phyloP scores from a whole-genome alignment of 2,113 vertebrate species.

The Scalopus aquaticus region DNA sequence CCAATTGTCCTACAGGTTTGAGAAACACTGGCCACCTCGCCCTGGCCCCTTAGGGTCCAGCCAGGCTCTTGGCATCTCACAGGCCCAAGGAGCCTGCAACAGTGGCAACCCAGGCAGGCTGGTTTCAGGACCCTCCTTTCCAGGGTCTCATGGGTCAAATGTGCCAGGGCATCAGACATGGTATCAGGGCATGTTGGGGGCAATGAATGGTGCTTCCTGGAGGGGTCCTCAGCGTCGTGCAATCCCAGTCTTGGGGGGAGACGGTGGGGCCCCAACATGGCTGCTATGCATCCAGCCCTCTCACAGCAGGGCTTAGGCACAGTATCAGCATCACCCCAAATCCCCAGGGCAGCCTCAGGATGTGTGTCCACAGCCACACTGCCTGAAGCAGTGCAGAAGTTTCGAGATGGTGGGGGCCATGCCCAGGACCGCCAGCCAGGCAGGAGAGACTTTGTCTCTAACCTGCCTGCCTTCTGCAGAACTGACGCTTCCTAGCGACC shows the following conservation, averaged over 20 bases:
- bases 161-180: not conserved
- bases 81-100: not conserved
- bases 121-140: not conserved
- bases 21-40: fast-evolving
- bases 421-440: not conserved
- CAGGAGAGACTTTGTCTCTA: not conserved
- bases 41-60: not conserved
- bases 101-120: fast-evolving
- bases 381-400: not conserved
- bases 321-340: not conserved
- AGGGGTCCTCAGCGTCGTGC: not conserved
- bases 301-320: not conserved
- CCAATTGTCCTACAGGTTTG: fast-evolving
- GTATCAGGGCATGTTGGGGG: not conserved
- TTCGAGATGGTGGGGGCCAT: fast-evolving
- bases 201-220: too few relatives aligned
- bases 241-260: not conserved
- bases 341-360: not conserved
- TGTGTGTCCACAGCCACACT: not conserved
- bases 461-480: not conserved
- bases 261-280: too few relatives aligned
- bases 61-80: fast-evolving
- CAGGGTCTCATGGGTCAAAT: not conserved
- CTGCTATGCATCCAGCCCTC: not conserved
- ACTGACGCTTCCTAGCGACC: not conserved